Base-by-base conservation (phyloP, 2,797 vertebrate species). In the Hyperoplus immaculatus region DNA sequence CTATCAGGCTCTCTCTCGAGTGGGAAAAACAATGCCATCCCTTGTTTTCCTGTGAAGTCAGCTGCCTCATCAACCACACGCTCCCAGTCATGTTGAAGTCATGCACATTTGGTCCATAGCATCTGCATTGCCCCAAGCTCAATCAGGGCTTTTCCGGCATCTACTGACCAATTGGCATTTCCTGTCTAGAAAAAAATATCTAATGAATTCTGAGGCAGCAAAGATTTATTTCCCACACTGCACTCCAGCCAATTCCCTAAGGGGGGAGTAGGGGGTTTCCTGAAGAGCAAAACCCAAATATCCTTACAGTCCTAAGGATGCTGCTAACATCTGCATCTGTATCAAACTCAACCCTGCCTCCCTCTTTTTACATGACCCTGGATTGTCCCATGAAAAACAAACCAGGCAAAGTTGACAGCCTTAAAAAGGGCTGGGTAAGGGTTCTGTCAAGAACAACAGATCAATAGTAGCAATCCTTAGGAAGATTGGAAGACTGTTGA, bases 1-100 rank as follows among this genome's bases (percentile, higher is more conserved):
- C 46, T 62, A 67, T 75, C 39, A 39, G 55, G 66, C 82, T 84
- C 81, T 65, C 81, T 65, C 66, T 47, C 75, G 51, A 72, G 86
- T 36, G 77, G 77, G 74, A 78, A 67, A 86, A 69, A 95, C 91
- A 94, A 94, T 83, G 83, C 60, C 77, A 86, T 80, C 84, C 81
- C 86, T 89, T 94, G 93, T 94, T 83, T 80, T 92, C 90, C 89
- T 92, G 86, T 91, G 59, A 80, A 88, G 89, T 92, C 92, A 93
- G 89, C 91, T 92, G 90, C 88, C 88, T 86, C 62, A 80, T 78
- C 75, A 45, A 85, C 89, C 81, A 29, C 83, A 89, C 11, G 45
- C 43, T 64, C 74, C 45, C 69, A 87, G 87, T 90, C 89, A 90
- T 85, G 81, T 85, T 70, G 78, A 69, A 83, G 73, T 76, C 78